Evolutionary conservation across 2,797 vertebrate genomes (phyloP).

Genomic region (Muraenolepis orangiensis): DNA sequence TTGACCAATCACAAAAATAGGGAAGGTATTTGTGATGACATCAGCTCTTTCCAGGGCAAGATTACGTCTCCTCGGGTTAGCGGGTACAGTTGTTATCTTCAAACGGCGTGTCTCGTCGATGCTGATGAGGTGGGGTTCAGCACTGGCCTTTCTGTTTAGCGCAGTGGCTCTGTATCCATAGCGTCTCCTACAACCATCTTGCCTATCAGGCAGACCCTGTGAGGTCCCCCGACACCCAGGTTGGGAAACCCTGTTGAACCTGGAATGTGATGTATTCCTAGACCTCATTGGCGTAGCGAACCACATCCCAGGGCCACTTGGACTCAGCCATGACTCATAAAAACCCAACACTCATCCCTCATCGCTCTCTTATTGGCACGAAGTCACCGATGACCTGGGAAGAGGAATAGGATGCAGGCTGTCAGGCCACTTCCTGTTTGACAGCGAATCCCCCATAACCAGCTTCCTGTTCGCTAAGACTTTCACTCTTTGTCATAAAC

Average conservation of each 20-base stretch:
- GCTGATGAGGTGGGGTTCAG: neutral
- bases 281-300: neutral
- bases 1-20: neutral
- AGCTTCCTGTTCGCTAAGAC: neutral
- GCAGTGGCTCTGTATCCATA: neutral
- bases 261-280: neutral
- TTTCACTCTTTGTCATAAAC: neutral
- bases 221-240: neutral
- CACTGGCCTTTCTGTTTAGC: neutral
- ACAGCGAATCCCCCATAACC: neutral
- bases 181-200: neutral
- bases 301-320: neutral
- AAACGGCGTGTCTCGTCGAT: neutral
- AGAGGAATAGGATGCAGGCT: neutral
- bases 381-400: neutral
- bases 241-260: neutral
- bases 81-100: neutral
- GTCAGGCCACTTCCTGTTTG: neutral
- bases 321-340: neutral
- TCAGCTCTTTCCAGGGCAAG: neutral
- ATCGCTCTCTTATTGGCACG: neutral
- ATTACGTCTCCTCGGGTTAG: no score
- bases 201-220: neutral
- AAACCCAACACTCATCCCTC: neutral
- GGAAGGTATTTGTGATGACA: neutral